Percentiles rank a stretch among this genome's conserved stretches.
Evolutionary conservation across 2,797 vertebrate genomes (phyloP).

Genomic region (Myotis findleyi): DNA sequence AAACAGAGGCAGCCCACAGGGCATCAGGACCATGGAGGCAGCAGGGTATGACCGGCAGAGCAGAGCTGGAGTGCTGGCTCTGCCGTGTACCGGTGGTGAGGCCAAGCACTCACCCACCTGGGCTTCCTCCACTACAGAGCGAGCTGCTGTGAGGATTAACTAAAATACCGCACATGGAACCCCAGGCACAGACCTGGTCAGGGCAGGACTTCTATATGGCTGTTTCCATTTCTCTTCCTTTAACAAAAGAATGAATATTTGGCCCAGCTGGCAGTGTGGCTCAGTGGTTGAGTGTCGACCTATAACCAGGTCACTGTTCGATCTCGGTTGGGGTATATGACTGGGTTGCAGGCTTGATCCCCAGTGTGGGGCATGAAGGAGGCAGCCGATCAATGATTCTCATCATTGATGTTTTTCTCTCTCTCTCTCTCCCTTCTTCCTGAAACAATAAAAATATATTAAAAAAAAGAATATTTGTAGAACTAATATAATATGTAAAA

Average conservation of each 20-base stretch:
- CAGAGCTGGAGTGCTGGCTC: neutral
- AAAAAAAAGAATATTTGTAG: neutral
- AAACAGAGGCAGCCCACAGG: neutral
- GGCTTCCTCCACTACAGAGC: neutral
- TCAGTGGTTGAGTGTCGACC: too few species aligned
- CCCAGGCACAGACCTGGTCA: neutral
- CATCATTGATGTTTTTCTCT: too few species aligned
- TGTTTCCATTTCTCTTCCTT: conserved; percentile 1
- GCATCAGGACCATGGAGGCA: neutral
- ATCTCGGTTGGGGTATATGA: too few species aligned
- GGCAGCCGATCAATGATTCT: too few species aligned
- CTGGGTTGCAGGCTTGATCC: too few species aligned
- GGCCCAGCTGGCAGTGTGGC: too few species aligned
- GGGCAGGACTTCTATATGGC: neutral
- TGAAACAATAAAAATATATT: too few species aligned
- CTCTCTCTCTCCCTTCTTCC: too few species aligned
- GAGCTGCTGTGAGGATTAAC: neutral
- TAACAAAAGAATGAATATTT: conserved; percentile 8
- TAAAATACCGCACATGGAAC: neutral
- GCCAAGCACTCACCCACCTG: neutral
- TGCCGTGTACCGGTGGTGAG: neutral
- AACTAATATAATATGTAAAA: conserved; percentile 14
- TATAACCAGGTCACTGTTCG: too few species aligned
- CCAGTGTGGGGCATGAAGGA: too few species aligned
- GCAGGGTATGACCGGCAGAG: neutral